phyloP scores from a whole-genome alignment of 2,888 invertebrate genomes.

The Drosophila greeni region DNA sequence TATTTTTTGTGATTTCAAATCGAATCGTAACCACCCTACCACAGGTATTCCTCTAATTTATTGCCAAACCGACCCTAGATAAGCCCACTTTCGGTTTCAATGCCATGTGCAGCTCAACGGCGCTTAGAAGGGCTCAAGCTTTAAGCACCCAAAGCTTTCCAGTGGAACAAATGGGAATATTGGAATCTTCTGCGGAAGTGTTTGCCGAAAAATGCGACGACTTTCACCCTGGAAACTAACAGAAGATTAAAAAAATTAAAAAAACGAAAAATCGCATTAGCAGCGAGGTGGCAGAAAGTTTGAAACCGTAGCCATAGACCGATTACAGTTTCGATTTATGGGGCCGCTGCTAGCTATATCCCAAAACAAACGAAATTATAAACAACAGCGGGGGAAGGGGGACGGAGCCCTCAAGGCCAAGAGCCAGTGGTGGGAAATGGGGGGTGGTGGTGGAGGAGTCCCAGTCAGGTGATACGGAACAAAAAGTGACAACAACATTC shows the following conservation, averaged over 20 bases:
- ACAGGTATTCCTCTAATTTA: not conserved
- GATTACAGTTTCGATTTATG: constrained; percentile 8
- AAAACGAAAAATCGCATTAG: not conserved
- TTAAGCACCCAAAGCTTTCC: constrained; percentile 26
- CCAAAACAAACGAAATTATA: constrained; percentile 21
- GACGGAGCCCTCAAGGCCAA: constrained; percentile 18
- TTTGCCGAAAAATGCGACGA: constrained; percentile 1
- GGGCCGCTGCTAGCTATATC: not conserved
- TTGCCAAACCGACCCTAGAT: constrained; percentile 1
- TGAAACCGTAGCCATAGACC: constrained; percentile 3
- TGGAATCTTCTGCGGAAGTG: not conserved
- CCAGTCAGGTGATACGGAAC: constrained; percentile 30
- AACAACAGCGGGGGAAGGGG: constrained; percentile 5
- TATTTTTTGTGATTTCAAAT: not conserved
- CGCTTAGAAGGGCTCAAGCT: constrained; percentile 18
- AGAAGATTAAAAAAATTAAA: not conserved
- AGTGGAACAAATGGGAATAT: not conserved
- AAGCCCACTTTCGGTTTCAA: constrained; percentile 28
- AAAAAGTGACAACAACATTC: constrained; percentile 14
- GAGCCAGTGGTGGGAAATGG: not conserved
- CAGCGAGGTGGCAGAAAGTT: constrained; percentile 5
- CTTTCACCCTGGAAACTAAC: constrained; percentile 2
- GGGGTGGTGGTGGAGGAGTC: constrained; percentile 1
- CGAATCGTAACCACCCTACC: not conserved
- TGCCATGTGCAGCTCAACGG: constrained; percentile 12